phyloP scores from a whole-genome alignment of 1,140 invertebrate species.

The Drosophila kanapiae region DNA sequence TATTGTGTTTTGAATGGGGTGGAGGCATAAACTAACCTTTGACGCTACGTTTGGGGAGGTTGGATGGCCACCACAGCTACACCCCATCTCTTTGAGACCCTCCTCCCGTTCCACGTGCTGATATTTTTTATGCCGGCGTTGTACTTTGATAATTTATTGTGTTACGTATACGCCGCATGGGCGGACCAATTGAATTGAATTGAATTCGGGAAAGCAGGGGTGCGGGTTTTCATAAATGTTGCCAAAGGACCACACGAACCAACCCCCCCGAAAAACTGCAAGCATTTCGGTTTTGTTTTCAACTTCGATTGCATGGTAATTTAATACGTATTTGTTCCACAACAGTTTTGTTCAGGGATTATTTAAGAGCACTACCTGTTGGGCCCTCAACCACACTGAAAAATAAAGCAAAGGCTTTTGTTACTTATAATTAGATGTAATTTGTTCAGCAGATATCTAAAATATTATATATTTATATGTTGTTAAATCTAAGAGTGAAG shows the following conservation, averaged over 20 bases:
- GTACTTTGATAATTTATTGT: conserved; percentile 68
- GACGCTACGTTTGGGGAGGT: conserved; percentile 33
- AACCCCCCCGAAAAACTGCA: conserved; percentile 22
- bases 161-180: conserved; percentile 67
- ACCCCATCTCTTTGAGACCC: neutral
- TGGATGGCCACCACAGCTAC: neutral
- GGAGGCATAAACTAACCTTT: conserved; percentile 65
- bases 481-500: no score
- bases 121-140: conserved; percentile 16
- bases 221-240: conserved; percentile 41
- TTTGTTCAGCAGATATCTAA: neutral
- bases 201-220: conserved; percentile 12
- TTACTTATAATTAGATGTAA: neutral
- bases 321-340: conserved; percentile 29
- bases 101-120: conserved; percentile 11
- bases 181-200: conserved; percentile 58
- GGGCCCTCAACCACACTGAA: conserved; percentile 9
- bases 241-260: conserved; percentile 13
- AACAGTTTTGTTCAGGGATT: conserved; percentile 49
- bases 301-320: conserved; percentile 53
- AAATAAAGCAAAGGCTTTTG: neutral
- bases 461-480: no score
- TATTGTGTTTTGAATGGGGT: conserved; percentile 61
- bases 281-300: conserved; percentile 49
- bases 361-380: conserved; percentile 59